Evolutionary conservation across 1,140 invertebrate genomes (phyloP), one percentile per base, ranked within the genome.

Genomic region (Micrasema minimum): DNA sequence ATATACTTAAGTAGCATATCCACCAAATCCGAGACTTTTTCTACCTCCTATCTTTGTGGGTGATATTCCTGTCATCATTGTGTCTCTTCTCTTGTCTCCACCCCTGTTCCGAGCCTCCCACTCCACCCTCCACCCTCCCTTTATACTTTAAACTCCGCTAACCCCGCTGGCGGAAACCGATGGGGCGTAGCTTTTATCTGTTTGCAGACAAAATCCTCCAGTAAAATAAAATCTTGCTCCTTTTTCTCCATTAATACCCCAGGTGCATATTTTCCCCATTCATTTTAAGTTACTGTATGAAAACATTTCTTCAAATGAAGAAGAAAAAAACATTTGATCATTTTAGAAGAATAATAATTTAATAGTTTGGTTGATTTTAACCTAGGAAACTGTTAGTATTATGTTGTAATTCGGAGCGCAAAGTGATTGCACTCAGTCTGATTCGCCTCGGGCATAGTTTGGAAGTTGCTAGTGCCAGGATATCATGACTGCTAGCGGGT

Each of bases 381-480:
- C n/a, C n/a, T n/a, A n/a, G n/a, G n/a, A n/a, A n/a, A n/a, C n/a
- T n/a, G n/a, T 72, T 72, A 53, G 43, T 69, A 72, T 69, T 72
- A 59, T 55, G 66, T 69, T 69, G 48, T 59, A 61, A 61, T 67
- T 64, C 41, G 55, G 7, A 53, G 70, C 45, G 70, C 45, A 41
- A 57, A 66, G 69, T 71, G 61, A 72, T 72, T 53, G 71, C 53
- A 66, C 71, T 72, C 43, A 46, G n/a, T n/a, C 43, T 31, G 26
- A 31, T 31, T 31, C 7, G 26, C 26, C 26, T 31, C 26, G 2
- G 26, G 26, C 26, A 31, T 31, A 31, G 26, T 31, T 31, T 31
- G 26, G 26, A 7, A 31, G 26, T 31, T 31, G 26, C 26, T 31
- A 31, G 2, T 31, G 7, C 26, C 26, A 7, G 26, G 26, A 7